Percentiles rank a stretch among this genome's conserved stretches.
Conservation (phyloP, 2,797 vertebrate genomes). For the Liasis olivaceus region DNA sequence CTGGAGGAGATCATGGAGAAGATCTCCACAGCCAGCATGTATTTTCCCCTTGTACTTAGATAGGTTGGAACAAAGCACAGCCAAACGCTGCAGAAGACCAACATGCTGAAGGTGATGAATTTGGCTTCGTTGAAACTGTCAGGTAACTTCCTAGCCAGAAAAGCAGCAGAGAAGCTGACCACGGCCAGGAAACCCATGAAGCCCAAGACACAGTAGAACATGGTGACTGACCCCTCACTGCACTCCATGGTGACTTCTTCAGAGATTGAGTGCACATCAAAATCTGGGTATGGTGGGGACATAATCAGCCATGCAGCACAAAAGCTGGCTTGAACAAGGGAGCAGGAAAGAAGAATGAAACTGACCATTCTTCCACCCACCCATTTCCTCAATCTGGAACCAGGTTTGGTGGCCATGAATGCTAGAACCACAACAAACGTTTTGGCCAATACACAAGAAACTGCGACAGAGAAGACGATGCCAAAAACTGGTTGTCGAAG, state of each 20-base stretch:
- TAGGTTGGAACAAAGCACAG: neutral
- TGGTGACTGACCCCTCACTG: neutral
- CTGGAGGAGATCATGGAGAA: too few relatives aligned
- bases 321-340: neutral
- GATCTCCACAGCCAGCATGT: too few relatives aligned
- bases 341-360: neutral
- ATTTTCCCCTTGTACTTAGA: neutral
- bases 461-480: neutral
- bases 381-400: neutral
- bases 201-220: neutral
- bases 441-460: conserved; percentile 7
- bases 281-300: neutral
- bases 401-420: conserved; percentile 5
- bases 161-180: neutral
- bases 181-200: neutral
- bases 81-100: conserved; percentile 9
- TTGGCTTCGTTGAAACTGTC: conserved; percentile 14
- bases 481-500: neutral
- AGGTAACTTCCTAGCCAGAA: neutral
- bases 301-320: neutral
- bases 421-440: neutral
- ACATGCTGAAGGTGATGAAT: neutral
- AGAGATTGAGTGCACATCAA: neutral
- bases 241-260: neutral
- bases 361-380: neutral